Base-by-base conservation (phyloP, 2,888 invertebrate species). In the Rhagonycha fulva region DNA sequence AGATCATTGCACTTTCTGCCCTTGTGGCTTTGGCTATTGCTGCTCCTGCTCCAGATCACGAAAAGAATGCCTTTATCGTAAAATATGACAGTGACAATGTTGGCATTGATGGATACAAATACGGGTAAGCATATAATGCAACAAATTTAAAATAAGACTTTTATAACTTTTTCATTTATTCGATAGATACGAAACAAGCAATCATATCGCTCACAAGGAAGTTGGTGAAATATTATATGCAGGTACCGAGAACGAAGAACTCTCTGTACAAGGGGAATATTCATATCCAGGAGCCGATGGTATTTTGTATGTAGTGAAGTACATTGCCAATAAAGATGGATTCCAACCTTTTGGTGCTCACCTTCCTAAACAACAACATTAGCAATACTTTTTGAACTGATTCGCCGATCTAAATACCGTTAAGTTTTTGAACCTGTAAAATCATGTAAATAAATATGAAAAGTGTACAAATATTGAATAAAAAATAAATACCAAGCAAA, bases 1-100 rank as follows among this genome's bases (percentile, higher is more conserved):
- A 83, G 83, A 76, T 81, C 47, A 76, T 83, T 69, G 81, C 77
- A 62, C 66, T 83, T 24, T 76, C 80, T 61, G 80, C 82, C 76
- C 72, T 84, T 4, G 47, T 47, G 47, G 47, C 47, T 47, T 47
- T 47, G 47, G n/a, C 47, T n/a, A 47, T 47, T 9, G 78, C 78
- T 77, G 19, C 74, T 71, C 76, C 81, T 74, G 68, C 80, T 75
- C 79, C 83, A 72, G 72, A 81, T 72, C 74, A 79, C 68, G 61
- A 24, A n/a, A 84, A 90, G 84, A 90, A 91, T 79, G 91, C 91
- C 5, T 90, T 91, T 83, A 88, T 92, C 78, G 80, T 91, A 68
- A 89, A 91, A 71, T 91, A 90, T 82, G 92, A 92, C 67, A 88
- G 88, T 77, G 89, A 92, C 84, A 91, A 91, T 78, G 88, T 88